Evolutionary conservation across 37 sponge, comb jelly and placozoan species (phyloP), one percentile per base, ranked within the genome.

Genomic region (Lycopodina hypogea): DNA sequence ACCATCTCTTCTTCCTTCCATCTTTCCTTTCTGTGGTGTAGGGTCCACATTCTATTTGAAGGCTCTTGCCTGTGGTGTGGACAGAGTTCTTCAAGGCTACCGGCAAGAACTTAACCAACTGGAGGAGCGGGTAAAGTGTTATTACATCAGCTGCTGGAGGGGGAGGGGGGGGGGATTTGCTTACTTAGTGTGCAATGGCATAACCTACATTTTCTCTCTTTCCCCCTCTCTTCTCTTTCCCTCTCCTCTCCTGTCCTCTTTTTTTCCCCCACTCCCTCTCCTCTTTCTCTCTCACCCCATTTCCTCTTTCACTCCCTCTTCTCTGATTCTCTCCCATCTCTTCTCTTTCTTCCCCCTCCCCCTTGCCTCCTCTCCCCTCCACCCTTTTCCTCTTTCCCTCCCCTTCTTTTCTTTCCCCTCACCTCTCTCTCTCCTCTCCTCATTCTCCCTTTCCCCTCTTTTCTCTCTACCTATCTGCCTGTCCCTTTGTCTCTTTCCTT

Each of bases 11-110:
- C n/a, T n/a, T n/a, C n/a, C n/a, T n/a, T 35, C 14, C 68, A 67
- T 6, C 21, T 67, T 36, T 36, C 29, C 37, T 19, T 32, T 3
- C 33, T 30, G 3, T 19, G 68, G 37, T 36, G 37, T 14, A 35
- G 37, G 29, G 28, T 6, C 60, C 60, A 59, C 4, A 17, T 50
- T 89, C 4, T 93, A 93, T 53, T 42, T 86, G 59, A 79, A 80
- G 40, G 90, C 94, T 0, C 36, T 93, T 66, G 83, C 87, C 0
- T 51, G 37, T 75, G 90, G 90, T 2, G 45, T 93, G 21, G 84
- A 93, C 45, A 29, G 29, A 14, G 74, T 87, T 0, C 74, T 93
- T 22, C 77, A 86, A 37, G 48, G 69, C 2, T 93, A 93, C 70
- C 57, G 94, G 37, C 72, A 82, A 59, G 45, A 22, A 21, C 42